Evolutionary conservation across 2,888 invertebrate species (phyloP), one percentile per base, ranked within the genome.

Genomic region (Hyalella azteca): DNA sequence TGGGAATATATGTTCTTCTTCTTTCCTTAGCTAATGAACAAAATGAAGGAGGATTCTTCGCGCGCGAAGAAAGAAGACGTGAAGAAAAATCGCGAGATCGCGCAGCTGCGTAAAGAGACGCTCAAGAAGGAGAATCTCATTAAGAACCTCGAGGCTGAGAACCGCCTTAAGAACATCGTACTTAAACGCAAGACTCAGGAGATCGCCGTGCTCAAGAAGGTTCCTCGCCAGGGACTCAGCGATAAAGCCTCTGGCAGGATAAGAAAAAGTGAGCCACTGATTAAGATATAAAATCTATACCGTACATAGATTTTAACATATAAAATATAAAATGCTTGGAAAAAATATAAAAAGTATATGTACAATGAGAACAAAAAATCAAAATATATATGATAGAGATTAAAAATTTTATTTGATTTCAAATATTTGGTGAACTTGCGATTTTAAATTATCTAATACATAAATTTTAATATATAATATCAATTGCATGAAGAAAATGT

Each of bases 141-240:
- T 81, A 91, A 94, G 85, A 92, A 92, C 0, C 89, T 99, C 85
- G 96, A 98, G 89, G 94, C 94, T 1, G 95, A 98, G 88, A 92
- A 93, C 78, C 91, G 92, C 86, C 92, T 95, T 86, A 97, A 95
- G 87, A 97, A 98, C 87, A 93, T 94, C 87, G 89, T 98, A 2
- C 89, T 99, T 45, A 93, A 93, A 86, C 90, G 97, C 2, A 96
- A 95, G 86, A 95, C 95, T 84, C 96, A 96, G 87, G 96, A 97
- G 88, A 94, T 96, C 0, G 92, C 93, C 0, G 91, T 94, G 2
- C 88, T 97, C 66, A 91, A 96, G 79, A 93, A 92, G 86, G 87
- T 19, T 80, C 82, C 83, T 2, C 79, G 76, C 76, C 78, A 79
- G 29, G 81, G 81, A 32, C 78, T 83, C 19, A 81, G 83, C 41